These are phyloP conservation scores for Pilophorus perplexus DNA, from an alignment of 2,888 invertebrate genomes.

Conservation along the genomic window DNA sequence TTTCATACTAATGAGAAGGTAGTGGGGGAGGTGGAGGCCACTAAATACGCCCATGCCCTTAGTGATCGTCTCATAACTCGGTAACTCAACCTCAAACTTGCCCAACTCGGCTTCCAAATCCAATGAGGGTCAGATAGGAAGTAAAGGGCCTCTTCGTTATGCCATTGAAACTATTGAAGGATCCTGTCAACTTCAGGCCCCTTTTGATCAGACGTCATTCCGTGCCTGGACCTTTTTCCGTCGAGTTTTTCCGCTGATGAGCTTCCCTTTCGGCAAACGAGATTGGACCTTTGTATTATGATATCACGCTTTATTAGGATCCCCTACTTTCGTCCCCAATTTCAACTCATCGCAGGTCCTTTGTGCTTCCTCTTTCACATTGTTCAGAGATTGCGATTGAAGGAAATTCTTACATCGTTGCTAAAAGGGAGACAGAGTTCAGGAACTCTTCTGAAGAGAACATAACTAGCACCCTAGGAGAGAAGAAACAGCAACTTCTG, in stretches of 20 bases:
- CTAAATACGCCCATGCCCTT: slow-evolving; percentile 16
- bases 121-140: background rate
- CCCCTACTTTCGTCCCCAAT: too few species aligned
- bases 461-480: too few species aligned
- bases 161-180: background rate
- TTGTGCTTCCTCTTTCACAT: too few species aligned
- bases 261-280: background rate
- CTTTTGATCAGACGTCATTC: background rate
- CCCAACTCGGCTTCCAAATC: background rate
- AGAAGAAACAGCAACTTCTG: too few species aligned
- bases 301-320: too few species aligned
- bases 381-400: too few species aligned
- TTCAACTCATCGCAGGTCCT: too few species aligned
- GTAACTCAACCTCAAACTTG: slow-evolving; percentile 18
- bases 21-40: too few species aligned
- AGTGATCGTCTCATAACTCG: slow-evolving; percentile 22
- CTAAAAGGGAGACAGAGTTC: too few species aligned
- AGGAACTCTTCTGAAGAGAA: too few species aligned
- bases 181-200: background rate
- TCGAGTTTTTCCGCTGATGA: background rate
- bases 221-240: background rate
- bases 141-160: background rate
- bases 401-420: too few species aligned
- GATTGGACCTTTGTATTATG: too few species aligned
- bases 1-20: slow-evolving; percentile 38